Percentiles rank a stretch among this genome's conserved stretches.
These are phyloP conservation scores for Oryzaephilus surinamensis DNA, from an alignment of 1,140 invertebrate species.

Conservation along the genomic window DNA sequence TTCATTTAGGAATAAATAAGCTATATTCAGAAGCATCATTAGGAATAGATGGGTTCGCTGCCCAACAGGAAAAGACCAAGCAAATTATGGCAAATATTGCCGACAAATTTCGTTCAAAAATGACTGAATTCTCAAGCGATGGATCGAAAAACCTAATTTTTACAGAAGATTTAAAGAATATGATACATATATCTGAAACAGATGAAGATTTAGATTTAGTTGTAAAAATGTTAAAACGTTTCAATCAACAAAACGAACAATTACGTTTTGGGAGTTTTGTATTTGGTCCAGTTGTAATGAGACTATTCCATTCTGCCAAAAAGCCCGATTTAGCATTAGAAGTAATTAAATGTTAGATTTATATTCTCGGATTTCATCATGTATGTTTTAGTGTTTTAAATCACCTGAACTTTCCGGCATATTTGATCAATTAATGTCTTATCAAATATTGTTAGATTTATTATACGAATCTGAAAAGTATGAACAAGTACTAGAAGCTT, in stretches of 20 bases:
- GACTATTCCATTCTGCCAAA: conserved; percentile 61
- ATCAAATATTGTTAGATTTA: conserved; percentile 60
- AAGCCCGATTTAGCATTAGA: conserved; percentile 55
- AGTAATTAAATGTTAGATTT: conserved; percentile 26
- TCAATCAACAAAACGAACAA: conserved; percentile 59
- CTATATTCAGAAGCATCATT: conserved; percentile 45
- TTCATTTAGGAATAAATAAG: not conserved
- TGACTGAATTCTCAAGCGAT: conserved; percentile 47
- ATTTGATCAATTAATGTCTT: conserved; percentile 61
- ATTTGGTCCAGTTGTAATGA: conserved; percentile 77
- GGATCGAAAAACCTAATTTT: conserved; percentile 57
- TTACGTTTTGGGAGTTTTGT: conserved; percentile 64
- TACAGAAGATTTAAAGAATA: conserved; percentile 76
- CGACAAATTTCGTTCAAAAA: conserved; percentile 56
- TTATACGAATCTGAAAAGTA: conserved; percentile 60
- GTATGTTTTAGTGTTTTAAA: conserved; percentile 48
- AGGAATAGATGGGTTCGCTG: conserved; percentile 48
- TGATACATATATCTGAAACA: conserved; percentile 55
- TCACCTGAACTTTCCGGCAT: conserved; percentile 47
- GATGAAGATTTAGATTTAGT: conserved; percentile 53
- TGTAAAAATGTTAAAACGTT: conserved; percentile 58
- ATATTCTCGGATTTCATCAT: conserved; percentile 2
- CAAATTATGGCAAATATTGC: conserved; percentile 46
- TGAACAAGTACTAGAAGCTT: conserved; percentile 53
- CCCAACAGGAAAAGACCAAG: conserved; percentile 40